phyloP scores from a whole-genome alignment of 2,888 invertebrate species.

The Sphecodes monilicornis region DNA sequence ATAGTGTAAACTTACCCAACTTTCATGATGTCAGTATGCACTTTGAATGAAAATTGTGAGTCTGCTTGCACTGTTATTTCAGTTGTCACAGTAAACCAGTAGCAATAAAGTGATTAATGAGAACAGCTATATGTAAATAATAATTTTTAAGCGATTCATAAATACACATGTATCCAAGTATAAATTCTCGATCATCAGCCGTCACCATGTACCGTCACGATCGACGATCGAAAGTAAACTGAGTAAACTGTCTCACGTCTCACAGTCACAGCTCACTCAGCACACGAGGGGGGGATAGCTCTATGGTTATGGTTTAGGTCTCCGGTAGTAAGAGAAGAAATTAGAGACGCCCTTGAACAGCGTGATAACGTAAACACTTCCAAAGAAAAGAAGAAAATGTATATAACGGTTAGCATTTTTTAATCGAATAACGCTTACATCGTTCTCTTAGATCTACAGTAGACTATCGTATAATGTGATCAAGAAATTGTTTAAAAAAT shows the following conservation, averaged over 20 bases:
- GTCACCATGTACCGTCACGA: too few species aligned
- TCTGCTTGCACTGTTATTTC: background rate
- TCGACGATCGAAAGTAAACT: slow-evolving; percentile 22
- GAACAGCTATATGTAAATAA: background rate
- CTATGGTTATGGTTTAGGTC: slow-evolving; percentile 12
- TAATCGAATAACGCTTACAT: background rate
- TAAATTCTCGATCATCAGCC: background rate
- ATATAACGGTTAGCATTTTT: background rate
- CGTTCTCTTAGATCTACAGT: background rate
- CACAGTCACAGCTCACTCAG: too few species aligned
- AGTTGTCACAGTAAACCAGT: background rate
- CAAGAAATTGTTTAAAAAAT: background rate
- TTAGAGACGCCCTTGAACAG: slow-evolving; percentile 63
- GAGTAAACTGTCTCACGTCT: too few species aligned
- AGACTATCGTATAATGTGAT: background rate
- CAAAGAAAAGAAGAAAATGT: background rate
- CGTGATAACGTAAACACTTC: slow-evolving; percentile 36
- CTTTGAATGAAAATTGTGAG: background rate
- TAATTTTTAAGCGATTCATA: background rate
- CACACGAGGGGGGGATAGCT: too few species aligned
- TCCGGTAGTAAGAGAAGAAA: slow-evolving; percentile 29
- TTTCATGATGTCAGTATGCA: background rate
- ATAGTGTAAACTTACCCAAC: slow-evolving; percentile 11
- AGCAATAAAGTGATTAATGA: background rate
- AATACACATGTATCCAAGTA: background rate